Evolutionary conservation across 2,113 vertebrate species (phyloP).

Genomic region (Numida meleagris): DNA sequence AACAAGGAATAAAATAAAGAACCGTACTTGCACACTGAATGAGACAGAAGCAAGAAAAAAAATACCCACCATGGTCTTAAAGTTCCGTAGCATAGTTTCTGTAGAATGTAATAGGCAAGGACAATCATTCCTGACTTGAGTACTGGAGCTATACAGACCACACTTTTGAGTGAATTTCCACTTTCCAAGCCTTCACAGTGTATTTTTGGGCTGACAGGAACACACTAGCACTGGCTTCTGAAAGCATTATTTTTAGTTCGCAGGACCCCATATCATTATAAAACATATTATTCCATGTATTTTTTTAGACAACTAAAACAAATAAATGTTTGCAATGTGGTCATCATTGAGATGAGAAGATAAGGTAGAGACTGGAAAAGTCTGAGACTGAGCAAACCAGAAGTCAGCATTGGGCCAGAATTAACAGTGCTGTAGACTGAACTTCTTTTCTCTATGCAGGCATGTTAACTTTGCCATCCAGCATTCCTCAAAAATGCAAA

Average conservation of each 20-base stretch:
- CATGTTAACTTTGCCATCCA: neutral
- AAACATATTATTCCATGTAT: neutral
- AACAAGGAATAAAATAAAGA: slow-evolving; percentile 9
- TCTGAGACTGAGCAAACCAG: neutral
- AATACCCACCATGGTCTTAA: neutral
- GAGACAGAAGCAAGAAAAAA: neutral
- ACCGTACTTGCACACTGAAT: neutral
- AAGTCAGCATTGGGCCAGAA: neutral
- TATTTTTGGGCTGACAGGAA: neutral
- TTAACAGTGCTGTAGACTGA: neutral
- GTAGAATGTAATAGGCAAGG: neutral
- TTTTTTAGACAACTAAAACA: neutral
- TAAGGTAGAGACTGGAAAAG: neutral
- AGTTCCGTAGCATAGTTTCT: neutral
- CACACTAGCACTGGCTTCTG: neutral
- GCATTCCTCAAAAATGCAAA: neutral
- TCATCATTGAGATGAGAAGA: neutral
- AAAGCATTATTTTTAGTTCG: neutral
- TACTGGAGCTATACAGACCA: neutral
- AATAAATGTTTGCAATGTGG: neutral
- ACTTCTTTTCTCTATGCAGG: neutral
- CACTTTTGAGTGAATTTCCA: neutral
- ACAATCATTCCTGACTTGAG: neutral
- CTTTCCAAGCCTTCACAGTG: neutral
- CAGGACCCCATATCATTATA: neutral